These are phyloP conservation scores for Lamprologus lemairii DNA, from an alignment of 2,113 vertebrate species.

Conservation along the genomic window DNA sequence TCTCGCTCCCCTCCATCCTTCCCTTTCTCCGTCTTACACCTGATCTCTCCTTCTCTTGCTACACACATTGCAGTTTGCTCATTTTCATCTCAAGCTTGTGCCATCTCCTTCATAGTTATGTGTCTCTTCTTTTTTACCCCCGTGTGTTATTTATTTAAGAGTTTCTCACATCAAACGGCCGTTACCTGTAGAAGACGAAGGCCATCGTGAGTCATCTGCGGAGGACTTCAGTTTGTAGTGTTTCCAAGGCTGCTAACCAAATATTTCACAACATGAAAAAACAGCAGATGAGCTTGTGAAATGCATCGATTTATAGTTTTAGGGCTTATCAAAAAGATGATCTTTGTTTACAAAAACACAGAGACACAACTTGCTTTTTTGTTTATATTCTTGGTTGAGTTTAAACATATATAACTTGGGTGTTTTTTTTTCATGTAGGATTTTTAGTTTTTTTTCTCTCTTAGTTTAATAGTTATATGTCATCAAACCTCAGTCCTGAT, in stretches of 20 bases:
- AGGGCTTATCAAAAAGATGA: not conserved
- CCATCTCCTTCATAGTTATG: not conserved
- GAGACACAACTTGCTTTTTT: not conserved
- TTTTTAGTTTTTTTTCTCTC: not conserved
- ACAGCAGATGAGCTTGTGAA: not conserved
- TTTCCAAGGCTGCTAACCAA: not conserved
- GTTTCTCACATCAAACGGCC: not conserved
- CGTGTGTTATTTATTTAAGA: not conserved
- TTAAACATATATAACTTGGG: not conserved
- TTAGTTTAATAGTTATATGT: not conserved
- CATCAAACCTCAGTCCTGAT: not conserved
- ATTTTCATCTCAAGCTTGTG: conserved; percentile 9
- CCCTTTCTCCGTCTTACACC: not conserved
- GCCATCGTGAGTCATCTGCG: not conserved
- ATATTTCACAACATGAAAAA: not conserved
- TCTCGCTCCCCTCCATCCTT: conserved; percentile 22
- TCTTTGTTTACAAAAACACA: not conserved
- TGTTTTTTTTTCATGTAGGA: not conserved
- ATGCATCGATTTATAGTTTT: too few relatives aligned
- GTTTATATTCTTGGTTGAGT: not conserved
- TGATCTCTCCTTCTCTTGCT: not conserved
- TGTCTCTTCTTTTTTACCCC: not conserved
- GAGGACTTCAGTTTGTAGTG: not conserved
- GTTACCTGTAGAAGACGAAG: not conserved
- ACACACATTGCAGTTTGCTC: not conserved